Base-by-base conservation (phyloP, 2,113 vertebrate species). In the Leuciscus idus region DNA sequence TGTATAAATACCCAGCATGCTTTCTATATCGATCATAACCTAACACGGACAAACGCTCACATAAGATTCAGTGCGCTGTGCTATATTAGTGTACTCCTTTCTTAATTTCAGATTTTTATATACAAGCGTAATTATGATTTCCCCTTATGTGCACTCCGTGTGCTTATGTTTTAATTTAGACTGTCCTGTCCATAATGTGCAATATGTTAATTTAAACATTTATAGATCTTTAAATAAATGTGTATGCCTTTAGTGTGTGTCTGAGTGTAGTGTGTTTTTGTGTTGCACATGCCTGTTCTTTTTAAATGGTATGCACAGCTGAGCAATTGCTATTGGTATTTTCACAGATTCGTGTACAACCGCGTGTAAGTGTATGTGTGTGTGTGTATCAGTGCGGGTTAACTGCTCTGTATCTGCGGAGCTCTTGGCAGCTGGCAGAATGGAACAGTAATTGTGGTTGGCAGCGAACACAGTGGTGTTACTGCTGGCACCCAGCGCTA, bases 371-470 rank as follows among this genome's bases (percentile, higher is more conserved):
- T 75, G 74, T 72, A 23, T 87, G 81, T 79, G 86, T 84, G 81
- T 74, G 73, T 74, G 73, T 79, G 81, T 86, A 62, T 81, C 70
- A 21, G 88, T 86, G 80, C 28, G 64, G 85, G 88, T 89, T 89
- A 88, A 90, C 84, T 73, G 75, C 75, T 85, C 59, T 61, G 86
- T 17, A 86, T 86, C 91, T 90, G 90, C 91, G 90, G 85, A 86
- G 84, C 84, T 86, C 82, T 87, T 79, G 83, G 72, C 88, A 89
- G 88, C 88, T 89, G 88, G 86, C 84, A 87, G 84, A 82, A 82
- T 79, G 86, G 91, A 88, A 92, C 89, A 91, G 91, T 93, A 89
- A 93, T 91, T 92, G 91, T 91, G 91, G 88, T 90, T 92, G 93
- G 92, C 93, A 93, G 90, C 57, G 64, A 87, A 84, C 89, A 87